A percentile compares a stretch with the other conserved stretches of the same genome.
These are phyloP conservation scores for Phorcus lineatus DNA, from an alignment of 2,888 invertebrate species.

Conservation along the genomic window DNA sequence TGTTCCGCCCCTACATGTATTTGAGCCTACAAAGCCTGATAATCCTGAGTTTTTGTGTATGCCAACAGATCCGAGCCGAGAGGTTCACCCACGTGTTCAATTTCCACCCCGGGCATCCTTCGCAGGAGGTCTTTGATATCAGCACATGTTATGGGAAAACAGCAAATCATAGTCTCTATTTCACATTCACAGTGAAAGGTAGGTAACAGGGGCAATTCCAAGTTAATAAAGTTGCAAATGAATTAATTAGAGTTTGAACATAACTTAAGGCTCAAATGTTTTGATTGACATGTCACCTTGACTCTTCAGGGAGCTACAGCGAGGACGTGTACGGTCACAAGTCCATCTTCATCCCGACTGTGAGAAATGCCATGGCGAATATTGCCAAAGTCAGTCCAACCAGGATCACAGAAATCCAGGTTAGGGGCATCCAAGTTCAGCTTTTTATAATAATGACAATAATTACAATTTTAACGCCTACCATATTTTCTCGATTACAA, in stretches of 20 bases:
- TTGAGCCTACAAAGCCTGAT: too few relatives aligned
- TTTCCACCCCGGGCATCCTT: slow-evolving; percentile 36
- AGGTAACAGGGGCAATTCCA: not conserved
- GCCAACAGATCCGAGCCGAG: not conserved
- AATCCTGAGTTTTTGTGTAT: not conserved
- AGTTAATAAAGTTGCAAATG: too few relatives aligned
- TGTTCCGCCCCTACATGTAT: too few relatives aligned
- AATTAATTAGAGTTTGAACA: too few relatives aligned
- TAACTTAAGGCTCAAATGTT: too few relatives aligned
- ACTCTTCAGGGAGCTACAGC: slow-evolving; percentile 25
- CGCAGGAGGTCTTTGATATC: slow-evolving; percentile 44
- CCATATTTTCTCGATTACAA: too few relatives aligned
- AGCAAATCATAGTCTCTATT: not conserved
- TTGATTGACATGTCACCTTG: too few relatives aligned
- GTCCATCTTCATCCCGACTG: slow-evolving; percentile 33
- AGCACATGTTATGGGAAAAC: slow-evolving; percentile 33
- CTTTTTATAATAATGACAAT: too few relatives aligned
- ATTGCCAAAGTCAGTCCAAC: slow-evolving; percentile 40
- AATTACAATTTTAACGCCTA: too few relatives aligned
- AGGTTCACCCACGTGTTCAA: slow-evolving; percentile 11
- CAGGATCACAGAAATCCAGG: slow-evolving; percentile 27
- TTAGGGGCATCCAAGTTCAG: not conserved
- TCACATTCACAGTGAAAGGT: not conserved
- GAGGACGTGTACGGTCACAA: slow-evolving; percentile 31
- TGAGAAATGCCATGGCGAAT: slow-evolving; percentile 35